A percentile compares a stretch with the other conserved stretches of the same genome.
These are phyloP conservation scores for Tokudaia tokunoshimensis DNA, from an alignment of 2,797 vertebrate species.

Conservation along the genomic window DNA sequence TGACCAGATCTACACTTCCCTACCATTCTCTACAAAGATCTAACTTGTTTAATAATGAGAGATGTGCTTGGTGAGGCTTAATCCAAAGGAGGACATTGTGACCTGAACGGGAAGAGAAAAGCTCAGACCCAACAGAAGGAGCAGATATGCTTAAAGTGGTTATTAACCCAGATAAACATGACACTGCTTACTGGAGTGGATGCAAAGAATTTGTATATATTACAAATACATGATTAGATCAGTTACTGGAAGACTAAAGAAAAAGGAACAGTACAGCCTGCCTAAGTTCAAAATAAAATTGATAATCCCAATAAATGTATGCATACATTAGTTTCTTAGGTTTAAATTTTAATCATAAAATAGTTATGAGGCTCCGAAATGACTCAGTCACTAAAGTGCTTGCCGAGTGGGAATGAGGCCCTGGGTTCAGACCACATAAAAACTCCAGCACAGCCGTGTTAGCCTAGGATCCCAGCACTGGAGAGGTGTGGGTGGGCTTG, in stretches of 20 bases:
- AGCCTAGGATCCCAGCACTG: not conserved
- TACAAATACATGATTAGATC: slow-evolving; percentile 1
- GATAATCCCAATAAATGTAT: not conserved
- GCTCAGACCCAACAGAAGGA: not conserved
- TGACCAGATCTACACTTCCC: not conserved
- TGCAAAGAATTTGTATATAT: not conserved
- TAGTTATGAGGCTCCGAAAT: not conserved
- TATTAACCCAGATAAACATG: not conserved
- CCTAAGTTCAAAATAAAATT: not conserved
- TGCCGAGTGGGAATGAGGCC: not conserved
- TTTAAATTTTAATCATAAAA: not conserved
- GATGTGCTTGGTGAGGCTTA: not conserved
- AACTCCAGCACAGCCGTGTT: not conserved
- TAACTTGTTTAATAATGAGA: not conserved
- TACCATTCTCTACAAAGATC: not conserved
- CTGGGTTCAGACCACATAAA: not conserved
- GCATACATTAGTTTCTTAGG: not conserved
- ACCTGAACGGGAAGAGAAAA: not conserved
- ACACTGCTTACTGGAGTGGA: not conserved
- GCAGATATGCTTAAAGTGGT: not conserved
- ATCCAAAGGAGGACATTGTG: not conserved
- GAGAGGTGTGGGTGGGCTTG: not conserved
- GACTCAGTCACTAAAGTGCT: not conserved
- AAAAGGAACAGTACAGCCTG: not conserved
- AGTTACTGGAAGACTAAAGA: not conserved